phyloP scores from a whole-genome alignment of 2,113 vertebrate species.

The Lagopus leucura region DNA sequence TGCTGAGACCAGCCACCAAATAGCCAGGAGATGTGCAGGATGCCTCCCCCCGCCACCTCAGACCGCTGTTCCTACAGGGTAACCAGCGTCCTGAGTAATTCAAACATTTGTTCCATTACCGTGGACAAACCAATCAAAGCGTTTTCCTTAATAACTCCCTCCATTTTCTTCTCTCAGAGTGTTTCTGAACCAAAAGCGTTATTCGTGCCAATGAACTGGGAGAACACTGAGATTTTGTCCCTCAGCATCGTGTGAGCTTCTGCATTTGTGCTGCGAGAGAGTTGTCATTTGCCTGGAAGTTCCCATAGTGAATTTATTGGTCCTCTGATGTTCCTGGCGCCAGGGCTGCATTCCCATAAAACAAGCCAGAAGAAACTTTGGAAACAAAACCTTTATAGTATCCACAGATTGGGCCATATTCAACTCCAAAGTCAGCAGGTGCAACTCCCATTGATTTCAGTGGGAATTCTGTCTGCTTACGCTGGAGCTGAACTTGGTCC shows the following conservation, averaged over 20 bases:
- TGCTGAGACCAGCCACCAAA: neutral
- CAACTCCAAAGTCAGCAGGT: conserved; percentile 64
- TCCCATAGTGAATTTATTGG: conserved; percentile 64
- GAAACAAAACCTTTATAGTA: conserved; percentile 61
- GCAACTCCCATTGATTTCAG: conserved; percentile 59
- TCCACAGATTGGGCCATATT: conserved; percentile 56
- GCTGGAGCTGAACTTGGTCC: conserved; percentile 58
- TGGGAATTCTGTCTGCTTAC: conserved; percentile 61
- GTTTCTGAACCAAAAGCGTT: neutral
- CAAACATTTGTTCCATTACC: neutral
- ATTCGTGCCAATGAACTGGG: conserved; percentile 23
- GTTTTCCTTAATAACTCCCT: neutral
- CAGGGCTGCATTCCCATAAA: conserved; percentile 63
- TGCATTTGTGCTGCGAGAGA: conserved; percentile 7
- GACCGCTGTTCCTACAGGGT: neutral
- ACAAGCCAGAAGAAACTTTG: conserved; percentile 61
- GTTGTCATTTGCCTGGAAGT: conserved; percentile 65
- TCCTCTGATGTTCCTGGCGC: conserved; percentile 58
- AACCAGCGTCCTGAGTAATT: neutral
- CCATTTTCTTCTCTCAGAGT: neutral
- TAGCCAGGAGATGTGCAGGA: neutral
- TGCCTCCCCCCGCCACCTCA: neutral
- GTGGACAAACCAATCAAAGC: neutral
- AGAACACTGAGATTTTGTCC: conserved; percentile 51
- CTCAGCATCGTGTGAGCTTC: conserved; percentile 44